Percentiles rank a stretch among this genome's conserved stretches.
Conservation (phyloP, 2,888 invertebrate species). For the Parascotia fuliginaria region DNA sequence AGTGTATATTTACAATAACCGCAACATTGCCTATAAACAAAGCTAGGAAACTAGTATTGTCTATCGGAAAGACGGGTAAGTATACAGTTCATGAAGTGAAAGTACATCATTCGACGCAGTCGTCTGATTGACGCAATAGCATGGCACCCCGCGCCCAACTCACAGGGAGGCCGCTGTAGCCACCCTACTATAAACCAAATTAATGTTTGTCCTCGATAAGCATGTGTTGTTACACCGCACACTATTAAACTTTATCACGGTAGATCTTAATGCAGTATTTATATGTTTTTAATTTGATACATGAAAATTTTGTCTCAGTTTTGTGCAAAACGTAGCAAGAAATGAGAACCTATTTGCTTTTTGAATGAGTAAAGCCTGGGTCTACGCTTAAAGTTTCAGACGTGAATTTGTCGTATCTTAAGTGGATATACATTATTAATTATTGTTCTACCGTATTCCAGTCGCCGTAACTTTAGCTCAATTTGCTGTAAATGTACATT, state of each 20-base stretch:
- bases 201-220: constrained; percentile 73
- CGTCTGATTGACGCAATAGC: constrained; percentile 69
- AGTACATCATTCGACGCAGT: constrained; percentile 55
- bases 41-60: constrained; percentile 30
- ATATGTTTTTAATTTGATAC: background rate
- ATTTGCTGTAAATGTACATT: too few relatives aligned
- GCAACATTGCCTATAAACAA: background rate
- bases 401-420: too few relatives aligned
- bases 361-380: too few relatives aligned
- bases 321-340: too few relatives aligned
- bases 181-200: constrained; percentile 75
- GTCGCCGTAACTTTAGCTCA: too few relatives aligned
- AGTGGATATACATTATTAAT: too few relatives aligned
- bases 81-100: constrained; percentile 39
- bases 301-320: too few relatives aligned
- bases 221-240: constrained; percentile 49
- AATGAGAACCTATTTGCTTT: too few relatives aligned
- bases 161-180: constrained; percentile 23
- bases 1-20: too few relatives aligned
- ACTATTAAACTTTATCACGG: constrained; percentile 39
- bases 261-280: background rate
- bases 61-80: constrained; percentile 35
- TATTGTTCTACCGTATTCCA: too few relatives aligned
- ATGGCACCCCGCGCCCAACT: constrained; percentile 42
- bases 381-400: too few relatives aligned